Evolutionary conservation across 1,140 invertebrate species (phyloP), one percentile per base, ranked within the genome.

Genomic region (Eumeta japonica): DNA sequence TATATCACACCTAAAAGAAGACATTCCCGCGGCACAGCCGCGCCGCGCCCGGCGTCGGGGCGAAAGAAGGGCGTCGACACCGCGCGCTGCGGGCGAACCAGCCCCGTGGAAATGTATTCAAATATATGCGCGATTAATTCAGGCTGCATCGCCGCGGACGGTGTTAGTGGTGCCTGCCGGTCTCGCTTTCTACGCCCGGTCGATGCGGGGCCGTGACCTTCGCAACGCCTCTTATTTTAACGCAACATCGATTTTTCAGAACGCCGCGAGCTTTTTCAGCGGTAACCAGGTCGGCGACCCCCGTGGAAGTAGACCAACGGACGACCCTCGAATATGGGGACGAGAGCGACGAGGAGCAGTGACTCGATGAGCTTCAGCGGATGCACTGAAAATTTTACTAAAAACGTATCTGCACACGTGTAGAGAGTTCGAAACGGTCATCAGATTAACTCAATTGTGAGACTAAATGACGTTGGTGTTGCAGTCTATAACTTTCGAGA

Each of bases 91-190:
- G 28, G 13, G 19, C 59, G 52, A 58, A 57, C 61, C 47, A 56
- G 58, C 56, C 49, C 49, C 45, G 43, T 62, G 61, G 56, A 79
- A 80, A 80, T 80, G 72, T 81, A 81, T 81, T 81, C 78, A 81
- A 81, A 81, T 81, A 72, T 81, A 80, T 81, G 79, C 79, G 75
- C 73, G 77, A 81, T 81, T 81, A 80, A 80, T 81, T 80, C 79
- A 79, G 76, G 54, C 66, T 76, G 78, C 78, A 76, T 76, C 75
- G 64, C 64, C 70, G 73, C 53, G 64, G 59, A 70, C 67, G 65
- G 68, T 72, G 67, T 74, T 74, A 72, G 67, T 75, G 68, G 64
- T 71, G 60, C 62, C 68, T 62, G 56, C 58, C 58, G 54, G 60
- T 70, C 66, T 74, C 70, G 67, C 70, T 74, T 74, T 74, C 67